Conservation (phyloP, 1,140 invertebrate genomes). For the Zaprionus vittiger region DNA sequence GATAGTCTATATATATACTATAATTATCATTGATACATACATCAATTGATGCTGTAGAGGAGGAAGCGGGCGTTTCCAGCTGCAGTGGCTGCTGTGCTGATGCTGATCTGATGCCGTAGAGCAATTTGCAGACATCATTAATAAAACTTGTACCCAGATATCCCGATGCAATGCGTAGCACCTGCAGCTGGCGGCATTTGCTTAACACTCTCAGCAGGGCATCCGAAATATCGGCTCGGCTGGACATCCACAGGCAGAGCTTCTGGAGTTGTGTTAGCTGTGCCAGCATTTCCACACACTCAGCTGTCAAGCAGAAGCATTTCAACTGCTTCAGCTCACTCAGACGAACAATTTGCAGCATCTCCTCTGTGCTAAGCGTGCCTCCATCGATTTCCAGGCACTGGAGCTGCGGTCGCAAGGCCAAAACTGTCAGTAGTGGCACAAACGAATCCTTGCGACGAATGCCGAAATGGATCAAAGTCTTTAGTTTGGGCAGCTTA, state of each 20-base stretch:
- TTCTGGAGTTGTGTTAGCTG: conserved; percentile 36
- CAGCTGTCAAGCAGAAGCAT: conserved; percentile 50
- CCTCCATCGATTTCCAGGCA: conserved; percentile 59
- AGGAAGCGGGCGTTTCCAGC: conserved; percentile 37
- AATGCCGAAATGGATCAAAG: conserved; percentile 51
- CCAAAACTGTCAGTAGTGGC: conserved; percentile 43
- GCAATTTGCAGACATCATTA: conserved; percentile 30
- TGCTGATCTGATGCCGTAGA: neutral
- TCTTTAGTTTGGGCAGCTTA: conserved; percentile 39
- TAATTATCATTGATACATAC: neutral
- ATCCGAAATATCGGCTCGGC: conserved; percentile 45
- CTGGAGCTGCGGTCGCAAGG: conserved; percentile 33
- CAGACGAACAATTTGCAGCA: conserved; percentile 39
- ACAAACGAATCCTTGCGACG: conserved; percentile 53
- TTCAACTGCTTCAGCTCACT: conserved; percentile 49
- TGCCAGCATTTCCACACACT: conserved; percentile 47
- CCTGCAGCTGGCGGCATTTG: conserved; percentile 45
- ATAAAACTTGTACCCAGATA: conserved; percentile 34
- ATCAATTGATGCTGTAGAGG: neutral
- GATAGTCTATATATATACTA: neutral
- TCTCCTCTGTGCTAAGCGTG: conserved; percentile 44
- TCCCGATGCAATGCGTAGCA: conserved; percentile 42
- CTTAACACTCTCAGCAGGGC: conserved; percentile 43
- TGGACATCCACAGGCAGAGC: conserved; percentile 60
- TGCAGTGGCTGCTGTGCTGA: conserved; percentile 17